Evolutionary conservation across 2,888 invertebrate species (phyloP).

Genomic region (Drosophila algonquin): DNA sequence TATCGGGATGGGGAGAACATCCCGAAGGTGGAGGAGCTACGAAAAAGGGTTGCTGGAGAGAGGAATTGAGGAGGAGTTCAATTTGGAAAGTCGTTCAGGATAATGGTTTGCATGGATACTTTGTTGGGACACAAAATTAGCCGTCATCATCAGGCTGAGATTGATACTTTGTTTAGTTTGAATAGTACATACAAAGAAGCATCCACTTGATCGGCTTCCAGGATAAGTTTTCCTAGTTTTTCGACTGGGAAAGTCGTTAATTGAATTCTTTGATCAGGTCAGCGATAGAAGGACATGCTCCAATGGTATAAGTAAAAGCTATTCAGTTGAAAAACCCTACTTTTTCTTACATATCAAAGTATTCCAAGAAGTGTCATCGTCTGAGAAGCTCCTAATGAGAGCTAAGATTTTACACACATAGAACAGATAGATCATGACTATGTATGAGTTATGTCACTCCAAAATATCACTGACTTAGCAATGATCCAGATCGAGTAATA

Average conservation of each 20-base stretch:
- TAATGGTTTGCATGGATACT: conserved; percentile 29
- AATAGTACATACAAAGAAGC: not conserved
- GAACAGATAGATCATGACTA: not conserved
- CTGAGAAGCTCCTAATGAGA: conserved; percentile 6
- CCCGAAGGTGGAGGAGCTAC: not conserved
- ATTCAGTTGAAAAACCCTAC: too few species aligned
- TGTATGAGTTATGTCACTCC: not conserved
- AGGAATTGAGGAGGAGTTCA: not conserved
- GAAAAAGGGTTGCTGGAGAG: not conserved
- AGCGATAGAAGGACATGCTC: not conserved
- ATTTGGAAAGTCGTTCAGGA: conserved; percentile 8
- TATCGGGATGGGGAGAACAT: conserved; percentile 21
- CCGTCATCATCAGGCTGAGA: not conserved
- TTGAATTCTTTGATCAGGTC: too few species aligned
- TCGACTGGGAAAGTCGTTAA: too few species aligned
- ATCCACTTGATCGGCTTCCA: not conserved
- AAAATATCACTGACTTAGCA: conserved; percentile 17
- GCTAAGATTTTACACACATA: conserved; percentile 12
- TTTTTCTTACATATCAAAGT: not conserved
- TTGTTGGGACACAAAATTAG: conserved; percentile 16
- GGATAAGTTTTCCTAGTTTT: not conserved
- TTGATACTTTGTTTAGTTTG: not conserved
- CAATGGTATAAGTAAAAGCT: too few species aligned
- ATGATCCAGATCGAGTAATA: not conserved
- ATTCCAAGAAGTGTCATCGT: conserved; percentile 32